Conservation (phyloP, 2,797 vertebrate genomes). For the Petrocephalus sullivani region DNA sequence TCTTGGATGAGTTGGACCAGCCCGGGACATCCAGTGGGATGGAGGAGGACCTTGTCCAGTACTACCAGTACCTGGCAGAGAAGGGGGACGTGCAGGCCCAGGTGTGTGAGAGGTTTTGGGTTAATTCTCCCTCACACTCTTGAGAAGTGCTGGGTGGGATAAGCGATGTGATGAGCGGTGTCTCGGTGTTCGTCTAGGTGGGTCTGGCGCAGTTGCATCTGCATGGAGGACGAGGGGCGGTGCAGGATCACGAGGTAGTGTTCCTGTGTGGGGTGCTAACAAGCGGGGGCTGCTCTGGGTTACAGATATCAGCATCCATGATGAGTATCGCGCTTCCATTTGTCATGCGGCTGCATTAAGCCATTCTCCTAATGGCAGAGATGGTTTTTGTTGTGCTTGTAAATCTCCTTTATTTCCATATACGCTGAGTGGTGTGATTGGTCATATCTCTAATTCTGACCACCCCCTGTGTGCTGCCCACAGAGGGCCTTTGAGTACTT, state of each 20-base stretch:
- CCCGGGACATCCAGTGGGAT: constrained; percentile 91
- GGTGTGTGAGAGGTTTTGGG: constrained; percentile 55
- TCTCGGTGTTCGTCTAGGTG: background rate
- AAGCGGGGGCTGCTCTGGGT: background rate
- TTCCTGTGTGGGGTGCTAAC: background rate
- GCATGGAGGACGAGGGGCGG: constrained; percentile 92
- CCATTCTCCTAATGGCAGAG: background rate
- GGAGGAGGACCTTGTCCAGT: constrained; percentile 97
- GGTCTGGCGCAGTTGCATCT: constrained; percentile 85
- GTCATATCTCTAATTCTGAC: background rate
- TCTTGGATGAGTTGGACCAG: constrained; percentile 91
- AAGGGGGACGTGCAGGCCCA: constrained; percentile 97
- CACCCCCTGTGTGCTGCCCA: background rate
- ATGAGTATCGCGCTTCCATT: background rate
- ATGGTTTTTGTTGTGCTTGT: background rate
- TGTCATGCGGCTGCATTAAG: background rate
- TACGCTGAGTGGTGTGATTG: background rate
- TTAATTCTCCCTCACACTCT: background rate
- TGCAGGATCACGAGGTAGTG: constrained; percentile 93
- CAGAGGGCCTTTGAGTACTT: constrained; percentile 98
- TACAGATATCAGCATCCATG: background rate
- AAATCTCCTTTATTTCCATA: background rate
- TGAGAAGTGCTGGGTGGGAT: background rate
- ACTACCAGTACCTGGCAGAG: constrained; percentile 96
- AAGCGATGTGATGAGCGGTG: background rate